Conservation (phyloP, 2,888 invertebrate species). For the Hemithea aestivaria region DNA sequence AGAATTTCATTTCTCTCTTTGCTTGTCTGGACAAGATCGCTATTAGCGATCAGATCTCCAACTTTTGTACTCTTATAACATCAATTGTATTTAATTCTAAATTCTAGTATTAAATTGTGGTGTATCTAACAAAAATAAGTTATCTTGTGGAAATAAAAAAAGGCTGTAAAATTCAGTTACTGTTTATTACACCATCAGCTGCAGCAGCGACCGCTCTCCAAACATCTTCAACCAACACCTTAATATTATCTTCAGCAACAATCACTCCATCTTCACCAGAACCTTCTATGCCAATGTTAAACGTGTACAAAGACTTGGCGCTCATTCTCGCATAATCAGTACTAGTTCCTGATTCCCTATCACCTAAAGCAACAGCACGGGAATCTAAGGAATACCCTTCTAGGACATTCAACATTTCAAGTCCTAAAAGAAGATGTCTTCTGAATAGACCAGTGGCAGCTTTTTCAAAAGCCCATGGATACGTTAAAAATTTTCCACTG, state of each 20-base stretch:
- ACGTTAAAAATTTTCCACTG: slow-evolving; percentile 83
- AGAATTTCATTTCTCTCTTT: too few species aligned
- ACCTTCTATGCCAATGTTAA: slow-evolving; percentile 51
- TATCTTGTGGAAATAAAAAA: too few species aligned
- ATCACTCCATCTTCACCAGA: slow-evolving; percentile 39
- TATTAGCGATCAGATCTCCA: too few species aligned
- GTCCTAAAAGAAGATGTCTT: slow-evolving; percentile 48
- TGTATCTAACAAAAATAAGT: too few species aligned
- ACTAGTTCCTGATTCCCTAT: slow-evolving; percentile 60
- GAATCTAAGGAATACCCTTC: slow-evolving; percentile 44
- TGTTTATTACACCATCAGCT: slow-evolving; percentile 23
- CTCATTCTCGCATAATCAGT: slow-evolving; percentile 49
- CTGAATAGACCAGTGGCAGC: slow-evolving; percentile 60
- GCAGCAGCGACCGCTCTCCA: slow-evolving; percentile 55
- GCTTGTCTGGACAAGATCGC: too few species aligned
- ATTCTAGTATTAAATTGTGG: too few species aligned
- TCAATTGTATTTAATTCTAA: too few species aligned
- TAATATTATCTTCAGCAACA: slow-evolving; percentile 50
- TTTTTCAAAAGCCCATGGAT: slow-evolving; percentile 83
- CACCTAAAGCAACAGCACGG: slow-evolving; percentile 47
- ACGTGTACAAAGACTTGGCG: slow-evolving; percentile 44
- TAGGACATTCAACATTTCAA: slow-evolving; percentile 47
- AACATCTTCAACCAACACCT: slow-evolving; percentile 44
- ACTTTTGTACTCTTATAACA: too few species aligned
- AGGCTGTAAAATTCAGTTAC: slow-evolving; percentile 2